phyloP scores from a whole-genome alignment of 1,140 invertebrate genomes.

The Heliconius himera region DNA sequence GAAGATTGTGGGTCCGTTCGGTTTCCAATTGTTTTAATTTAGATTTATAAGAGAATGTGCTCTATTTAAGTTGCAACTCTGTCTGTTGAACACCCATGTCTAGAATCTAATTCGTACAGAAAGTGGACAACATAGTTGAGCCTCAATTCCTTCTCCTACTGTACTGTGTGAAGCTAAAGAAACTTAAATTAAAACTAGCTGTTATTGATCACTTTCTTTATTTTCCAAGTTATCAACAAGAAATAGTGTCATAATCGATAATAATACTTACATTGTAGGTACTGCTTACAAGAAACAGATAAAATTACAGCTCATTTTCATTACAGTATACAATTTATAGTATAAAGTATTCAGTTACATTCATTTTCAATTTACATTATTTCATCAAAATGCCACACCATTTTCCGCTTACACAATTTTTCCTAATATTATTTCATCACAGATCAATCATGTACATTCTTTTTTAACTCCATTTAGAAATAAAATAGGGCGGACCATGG shows the following conservation, averaged over 20 bases:
- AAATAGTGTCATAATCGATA: constrained; percentile 76
- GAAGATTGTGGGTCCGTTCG: no score
- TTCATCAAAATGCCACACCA: constrained; percentile 50
- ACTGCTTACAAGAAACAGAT: constrained; percentile 68
- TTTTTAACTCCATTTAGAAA: constrained; percentile 63
- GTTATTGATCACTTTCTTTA: constrained; percentile 74
- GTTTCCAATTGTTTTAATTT: no score
- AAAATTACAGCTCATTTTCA: constrained; percentile 61
- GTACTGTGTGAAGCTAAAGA: neutral
- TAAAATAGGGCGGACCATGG: constrained; percentile 65
- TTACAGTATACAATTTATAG: constrained; percentile 56
- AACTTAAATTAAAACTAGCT: constrained; percentile 16
- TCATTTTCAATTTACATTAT: constrained; percentile 49
- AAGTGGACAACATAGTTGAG: no score
- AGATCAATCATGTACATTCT: constrained; percentile 78
- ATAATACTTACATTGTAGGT: constrained; percentile 76
- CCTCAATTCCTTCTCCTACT: neutral
- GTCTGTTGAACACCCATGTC: no score
- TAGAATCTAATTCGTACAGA: no score
- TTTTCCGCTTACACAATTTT: constrained; percentile 59
- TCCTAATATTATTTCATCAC: constrained; percentile 76
- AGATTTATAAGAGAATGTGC: no score
- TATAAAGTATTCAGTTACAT: constrained; percentile 64
- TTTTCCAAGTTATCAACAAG: constrained; percentile 76
- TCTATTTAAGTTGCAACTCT: no score